Evolutionary conservation across 2,113 vertebrate species (phyloP), one percentile per base, ranked within the genome.

Genomic region (Tragelaphus scriptus): DNA sequence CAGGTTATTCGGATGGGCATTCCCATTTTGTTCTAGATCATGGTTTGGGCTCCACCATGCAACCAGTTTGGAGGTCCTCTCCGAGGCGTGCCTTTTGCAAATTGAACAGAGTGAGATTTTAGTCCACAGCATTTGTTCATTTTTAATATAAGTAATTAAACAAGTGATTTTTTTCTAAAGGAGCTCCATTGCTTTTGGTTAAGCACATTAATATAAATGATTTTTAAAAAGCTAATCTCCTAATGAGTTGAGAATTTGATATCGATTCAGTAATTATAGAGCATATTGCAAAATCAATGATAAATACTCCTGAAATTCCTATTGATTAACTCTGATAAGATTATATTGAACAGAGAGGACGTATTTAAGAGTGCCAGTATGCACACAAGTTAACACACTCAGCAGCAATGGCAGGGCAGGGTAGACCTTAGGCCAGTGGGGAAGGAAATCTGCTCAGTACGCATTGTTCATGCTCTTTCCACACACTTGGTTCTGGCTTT

Each of bases 231-330:
- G 96, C 93, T 97, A 96, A 98, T 98, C 95, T 95, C 95, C 97
- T 98, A 98, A 98, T 98, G 97, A 98, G 97, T 96, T 97, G 93
- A 98, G 97, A 98, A 98, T 98, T 98, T 97, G 97, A 94, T 95
- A 98, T 98, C 16, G 97, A 98, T 97, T 98, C 97, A 65, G 97
- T 97, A 98, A 98, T 98, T 98, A 98, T 96, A 98, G 97, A 96
- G 93, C 96, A 94, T 96, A 97, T 98, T 98, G 96, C 65, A 98
- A 98, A 98, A 98, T 98, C 98, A 92, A 98, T 98, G 95, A 89
- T 36, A 94, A 92, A 98, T 97, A 96, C 93, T 96, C 95, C 88
- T 89, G 85, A 95, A 98, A 97, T 97, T 96, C 96, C 32, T 94
- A 98, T 97, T 94, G 98, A 98, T 95, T 96, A 65, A 61, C 95